phyloP scores from a whole-genome alignment of 2,797 vertebrate genomes.

The Pseudomugil gertrudae region DNA sequence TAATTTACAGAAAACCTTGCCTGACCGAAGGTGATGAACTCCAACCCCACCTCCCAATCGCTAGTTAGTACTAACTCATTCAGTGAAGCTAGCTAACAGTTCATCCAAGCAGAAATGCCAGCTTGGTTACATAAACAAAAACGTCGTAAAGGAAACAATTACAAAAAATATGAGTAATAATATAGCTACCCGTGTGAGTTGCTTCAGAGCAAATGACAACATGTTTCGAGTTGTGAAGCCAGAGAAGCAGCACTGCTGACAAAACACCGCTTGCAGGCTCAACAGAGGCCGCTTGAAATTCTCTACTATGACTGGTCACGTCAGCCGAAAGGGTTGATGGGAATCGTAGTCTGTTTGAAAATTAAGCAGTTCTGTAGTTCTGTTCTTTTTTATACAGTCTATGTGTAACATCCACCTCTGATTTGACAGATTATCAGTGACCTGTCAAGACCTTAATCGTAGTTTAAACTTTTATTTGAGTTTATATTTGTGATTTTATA shows the following conservation, averaged over 20 bases:
- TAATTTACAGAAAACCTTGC: background rate
- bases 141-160: background rate
- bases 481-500: too few relatives aligned
- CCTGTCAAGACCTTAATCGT: too few relatives aligned
- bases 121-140: background rate
- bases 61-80: background rate
- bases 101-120: background rate
- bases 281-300: constrained; percentile 33
- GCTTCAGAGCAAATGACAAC: constrained; percentile 77
- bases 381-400: too few relatives aligned
- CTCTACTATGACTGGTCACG: constrained; percentile 33
- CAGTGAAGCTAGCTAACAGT: constrained; percentile 38
- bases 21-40: background rate
- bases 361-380: background rate
- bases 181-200: constrained; percentile 74
- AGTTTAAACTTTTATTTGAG: too few relatives aligned
- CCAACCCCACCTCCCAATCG: background rate
- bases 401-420: background rate
- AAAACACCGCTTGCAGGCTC: constrained; percentile 29
- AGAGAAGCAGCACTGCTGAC: constrained; percentile 25
- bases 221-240: constrained; percentile 65
- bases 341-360: constrained; percentile 53
- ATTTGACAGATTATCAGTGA: background rate
- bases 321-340: constrained; percentile 50
- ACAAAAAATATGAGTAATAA: background rate